These are phyloP conservation scores for Myopa testacea DNA, from an alignment of 2,888 invertebrate genomes.

Conservation along the genomic window DNA sequence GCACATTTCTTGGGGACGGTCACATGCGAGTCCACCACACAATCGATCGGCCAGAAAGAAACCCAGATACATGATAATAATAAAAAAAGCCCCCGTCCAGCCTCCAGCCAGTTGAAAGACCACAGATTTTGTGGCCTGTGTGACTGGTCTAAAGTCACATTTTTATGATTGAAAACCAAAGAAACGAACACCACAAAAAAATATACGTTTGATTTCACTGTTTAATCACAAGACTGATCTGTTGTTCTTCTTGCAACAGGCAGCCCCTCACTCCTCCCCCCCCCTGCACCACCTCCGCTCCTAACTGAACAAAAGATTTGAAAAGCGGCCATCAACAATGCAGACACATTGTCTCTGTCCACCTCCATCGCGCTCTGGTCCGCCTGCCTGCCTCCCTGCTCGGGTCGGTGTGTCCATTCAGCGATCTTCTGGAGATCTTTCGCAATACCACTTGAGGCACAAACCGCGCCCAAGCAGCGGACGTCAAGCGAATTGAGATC, in stretches of 20 bases:
- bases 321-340: background rate
- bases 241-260: background rate
- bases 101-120: background rate
- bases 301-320: background rate
- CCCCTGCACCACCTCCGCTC: background rate
- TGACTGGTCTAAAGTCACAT: background rate
- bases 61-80: background rate
- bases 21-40: conserved; percentile 16
- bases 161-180: background rate
- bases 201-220: background rate
- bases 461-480: conserved; percentile 30
- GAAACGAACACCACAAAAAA: background rate
- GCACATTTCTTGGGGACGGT: conserved; percentile 33
- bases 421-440: conserved; percentile 7
- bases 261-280: background rate
- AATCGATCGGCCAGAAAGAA: background rate
- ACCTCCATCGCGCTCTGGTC: background rate
- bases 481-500: conserved; percentile 29
- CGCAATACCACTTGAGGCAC: conserved; percentile 7
- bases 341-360: conserved; percentile 37
- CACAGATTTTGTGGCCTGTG: background rate
- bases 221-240: conserved; percentile 13
- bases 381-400: background rate
- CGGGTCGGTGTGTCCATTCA: background rate
- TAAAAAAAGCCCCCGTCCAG: background rate